Conservation (phyloP, 30 jellyfish, hydroid and myxozoan species). For the Hydra vulgaris region DNA sequence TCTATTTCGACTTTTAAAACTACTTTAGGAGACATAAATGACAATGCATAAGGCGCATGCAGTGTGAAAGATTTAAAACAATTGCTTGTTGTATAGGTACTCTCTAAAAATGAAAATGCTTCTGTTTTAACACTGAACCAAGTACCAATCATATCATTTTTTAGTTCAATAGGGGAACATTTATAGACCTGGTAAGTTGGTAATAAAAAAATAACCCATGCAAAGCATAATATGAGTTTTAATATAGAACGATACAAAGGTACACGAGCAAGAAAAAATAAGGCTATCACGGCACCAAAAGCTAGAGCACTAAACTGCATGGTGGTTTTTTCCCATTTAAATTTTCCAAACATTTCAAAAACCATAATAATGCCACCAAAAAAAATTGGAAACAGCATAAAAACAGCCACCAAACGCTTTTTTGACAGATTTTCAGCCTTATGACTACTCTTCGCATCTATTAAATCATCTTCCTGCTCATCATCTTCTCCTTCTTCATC, state of each 20-base stretch:
- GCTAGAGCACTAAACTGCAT: slow-evolving; percentile 15
- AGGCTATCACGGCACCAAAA: slow-evolving; percentile 22
- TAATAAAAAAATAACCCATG: slow-evolving; percentile 20
- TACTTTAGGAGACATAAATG: slow-evolving; percentile 23
- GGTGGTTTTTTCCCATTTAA: slow-evolving; percentile 22
- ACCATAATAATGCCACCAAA: slow-evolving; percentile 11
- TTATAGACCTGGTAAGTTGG: slow-evolving; percentile 33
- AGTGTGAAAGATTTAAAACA: slow-evolving; percentile 9
- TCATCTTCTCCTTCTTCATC: slow-evolving; percentile 1
- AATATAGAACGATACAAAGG: slow-evolving; percentile 4
- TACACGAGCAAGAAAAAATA: not conserved
- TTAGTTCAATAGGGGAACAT: slow-evolving; percentile 31
- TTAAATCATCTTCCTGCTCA: not conserved
- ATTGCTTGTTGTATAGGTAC: slow-evolving; percentile 17
- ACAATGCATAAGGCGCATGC: slow-evolving; percentile 24
- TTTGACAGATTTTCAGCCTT: slow-evolving; percentile 1
- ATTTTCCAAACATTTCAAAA: slow-evolving; percentile 12
- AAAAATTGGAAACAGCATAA: slow-evolving; percentile 22
- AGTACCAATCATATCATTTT: slow-evolving; percentile 34
- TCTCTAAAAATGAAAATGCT: slow-evolving; percentile 13
- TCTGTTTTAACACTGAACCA: slow-evolving; percentile 24
- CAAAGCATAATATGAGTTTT: slow-evolving; percentile 12
- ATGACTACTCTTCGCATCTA: not conserved
- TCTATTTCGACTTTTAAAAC: slow-evolving; percentile 9
- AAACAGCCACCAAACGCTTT: not conserved